phyloP scores from a whole-genome alignment of 2,797 vertebrate genomes.

The Brachyrhaphis roseni region DNA sequence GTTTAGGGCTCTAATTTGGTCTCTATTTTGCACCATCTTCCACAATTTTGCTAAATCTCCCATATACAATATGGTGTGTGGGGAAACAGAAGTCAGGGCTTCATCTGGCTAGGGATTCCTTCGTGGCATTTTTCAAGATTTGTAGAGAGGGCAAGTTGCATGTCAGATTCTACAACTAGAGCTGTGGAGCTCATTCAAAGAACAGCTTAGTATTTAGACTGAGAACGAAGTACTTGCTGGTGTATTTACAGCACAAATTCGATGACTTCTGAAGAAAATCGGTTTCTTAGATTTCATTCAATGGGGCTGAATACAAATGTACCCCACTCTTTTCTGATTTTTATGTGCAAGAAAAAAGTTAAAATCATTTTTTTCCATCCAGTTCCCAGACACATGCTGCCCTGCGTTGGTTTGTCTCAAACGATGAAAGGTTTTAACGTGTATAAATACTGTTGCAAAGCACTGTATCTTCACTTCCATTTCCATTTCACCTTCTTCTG shows the following conservation, averaged over 20 bases:
- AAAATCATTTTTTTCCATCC: background rate
- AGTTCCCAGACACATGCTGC: background rate
- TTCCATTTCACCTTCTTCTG: background rate
- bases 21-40: background rate
- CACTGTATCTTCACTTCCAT: slow-evolving; percentile 4
- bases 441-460: background rate
- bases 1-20: background rate
- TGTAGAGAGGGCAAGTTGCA: background rate
- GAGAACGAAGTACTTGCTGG: background rate
- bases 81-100: background rate
- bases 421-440: background rate
- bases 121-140: background rate
- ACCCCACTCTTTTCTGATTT: background rate
- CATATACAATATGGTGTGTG: background rate
- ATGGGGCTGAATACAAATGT: background rate
- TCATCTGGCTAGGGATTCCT: background rate
- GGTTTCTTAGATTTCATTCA: background rate
- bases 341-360: background rate
- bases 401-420: background rate
- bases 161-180: background rate
- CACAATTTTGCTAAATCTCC: background rate
- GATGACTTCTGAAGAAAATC: background rate
- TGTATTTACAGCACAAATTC: background rate
- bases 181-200: background rate
- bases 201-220: background rate